Evolutionary conservation across 2,888 invertebrate species (phyloP), one percentile per base, ranked within the genome.

Genomic region (Orthosia gracilis): DNA sequence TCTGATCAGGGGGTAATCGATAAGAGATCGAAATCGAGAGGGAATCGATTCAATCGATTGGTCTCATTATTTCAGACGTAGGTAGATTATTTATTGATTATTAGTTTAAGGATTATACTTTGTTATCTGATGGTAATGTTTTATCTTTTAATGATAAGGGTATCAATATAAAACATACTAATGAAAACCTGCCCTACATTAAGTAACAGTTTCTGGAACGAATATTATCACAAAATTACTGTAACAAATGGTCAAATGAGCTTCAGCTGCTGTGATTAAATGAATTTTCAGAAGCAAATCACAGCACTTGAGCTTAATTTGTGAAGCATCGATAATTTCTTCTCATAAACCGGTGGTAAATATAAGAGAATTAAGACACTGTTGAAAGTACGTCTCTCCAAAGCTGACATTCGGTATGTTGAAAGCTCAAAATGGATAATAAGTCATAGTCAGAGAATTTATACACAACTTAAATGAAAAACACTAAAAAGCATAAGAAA

Each of bases 11-110:
- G 84, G 83, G 83, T 83, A 88, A 88, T 89, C 90, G 93, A 94
- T 93, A 92, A 92, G 88, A 90, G 91, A 92, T 92, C 82, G 76
- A 78, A 89, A 91, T 91, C 90, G 83, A 84, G 85, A 89, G 87
- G 88, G 87, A 89, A 90, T 90, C 90, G 89, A 89, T 90, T 90
- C 86, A 88, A 87, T 85, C 89, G 89, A 90, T 89, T 87, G 90
- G 85, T 90, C 90, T 92, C 90, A 90, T 92, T 92, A 93, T 92
- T 87, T 90, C 71, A 87, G 92, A 92, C 92, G 83, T 90, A 92
- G 89, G 92, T 31, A 40, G 40, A 40, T 40, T 7, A 40, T 40
- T 91, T 90, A 90, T 87, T 71, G 83, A 79, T 80, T 87, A 83
- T 87, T 76, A 82, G 70, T 69, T 69, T 65, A 76, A 73, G 63